These are phyloP conservation scores for Tyrannus savana DNA, from an alignment of 2,113 vertebrate genomes.

Conservation along the genomic window DNA sequence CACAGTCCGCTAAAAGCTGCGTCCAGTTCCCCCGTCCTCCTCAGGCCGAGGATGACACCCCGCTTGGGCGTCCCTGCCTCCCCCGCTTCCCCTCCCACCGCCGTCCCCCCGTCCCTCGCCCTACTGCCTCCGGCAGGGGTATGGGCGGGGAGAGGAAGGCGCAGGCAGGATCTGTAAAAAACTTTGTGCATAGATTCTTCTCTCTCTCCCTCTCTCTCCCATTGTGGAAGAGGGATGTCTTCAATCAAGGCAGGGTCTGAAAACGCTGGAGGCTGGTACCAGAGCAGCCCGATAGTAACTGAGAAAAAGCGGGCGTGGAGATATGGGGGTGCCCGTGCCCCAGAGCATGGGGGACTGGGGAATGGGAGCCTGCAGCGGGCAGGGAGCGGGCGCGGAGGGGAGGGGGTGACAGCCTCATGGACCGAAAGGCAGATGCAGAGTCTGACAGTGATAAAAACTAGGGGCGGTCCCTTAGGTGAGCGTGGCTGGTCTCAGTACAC, in stretches of 20 bases:
- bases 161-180: background rate
- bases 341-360: background rate
- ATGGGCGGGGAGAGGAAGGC: background rate
- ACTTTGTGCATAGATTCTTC: background rate
- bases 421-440: background rate
- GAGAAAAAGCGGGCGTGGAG: background rate
- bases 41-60: background rate
- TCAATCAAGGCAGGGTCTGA: background rate
- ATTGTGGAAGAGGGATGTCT: background rate
- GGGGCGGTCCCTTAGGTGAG: too few relatives aligned
- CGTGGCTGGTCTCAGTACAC: background rate
- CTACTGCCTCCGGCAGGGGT: background rate
- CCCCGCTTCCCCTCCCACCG: background rate
- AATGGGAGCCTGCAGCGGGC: background rate
- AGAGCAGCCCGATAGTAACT: background rate
- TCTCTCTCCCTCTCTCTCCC: background rate
- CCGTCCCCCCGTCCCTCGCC: background rate
- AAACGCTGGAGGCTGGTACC: background rate
- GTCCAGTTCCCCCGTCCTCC: background rate
- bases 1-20: background rate
- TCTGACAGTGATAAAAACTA: background rate
- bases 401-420: background rate
- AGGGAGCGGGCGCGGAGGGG: too few relatives aligned
- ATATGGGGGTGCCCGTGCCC: background rate
- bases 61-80: background rate